phyloP scores from a whole-genome alignment of 2,113 vertebrate species.

The Archocentrus centrarchus region DNA sequence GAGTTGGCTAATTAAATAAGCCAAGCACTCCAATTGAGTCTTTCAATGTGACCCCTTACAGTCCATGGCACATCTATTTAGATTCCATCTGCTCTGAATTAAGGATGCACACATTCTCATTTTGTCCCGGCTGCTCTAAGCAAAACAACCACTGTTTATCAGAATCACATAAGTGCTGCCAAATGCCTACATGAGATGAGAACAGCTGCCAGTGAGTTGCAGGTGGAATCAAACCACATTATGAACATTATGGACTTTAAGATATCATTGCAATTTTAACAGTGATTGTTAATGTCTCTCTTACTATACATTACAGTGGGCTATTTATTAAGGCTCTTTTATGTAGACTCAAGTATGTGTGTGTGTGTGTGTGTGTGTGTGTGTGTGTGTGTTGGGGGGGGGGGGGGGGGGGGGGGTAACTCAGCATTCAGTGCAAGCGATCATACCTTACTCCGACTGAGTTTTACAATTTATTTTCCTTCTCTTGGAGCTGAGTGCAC shows the following conservation, averaged over 20 bases:
- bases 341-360: too few species aligned
- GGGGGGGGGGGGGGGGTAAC: background rate
- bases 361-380: background rate
- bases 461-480: slow-evolving; percentile 47
- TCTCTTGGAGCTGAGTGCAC: slow-evolving; percentile 42
- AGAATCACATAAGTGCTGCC: slow-evolving; percentile 59
- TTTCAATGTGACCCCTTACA: slow-evolving; percentile 73
- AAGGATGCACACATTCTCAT: slow-evolving; percentile 66
- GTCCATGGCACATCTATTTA: slow-evolving; percentile 73
- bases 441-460: slow-evolving; percentile 1
- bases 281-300: slow-evolving; percentile 18
- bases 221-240: slow-evolving; percentile 43
- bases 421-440: background rate
- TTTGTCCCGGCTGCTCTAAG: slow-evolving; percentile 59
- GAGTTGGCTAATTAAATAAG: slow-evolving; percentile 71
- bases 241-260: slow-evolving; percentile 25
- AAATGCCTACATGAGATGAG: slow-evolving; percentile 45
- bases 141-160: slow-evolving; percentile 68
- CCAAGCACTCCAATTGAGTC: slow-evolving; percentile 67
- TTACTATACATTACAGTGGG: background rate
- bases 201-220: slow-evolving; percentile 61
- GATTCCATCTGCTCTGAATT: slow-evolving; percentile 76
- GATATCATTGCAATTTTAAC: background rate
- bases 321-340: too few species aligned
- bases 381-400: background rate